phyloP scores from a whole-genome alignment of 2,888 invertebrate genomes.

The Habroteleia sp. region DNA sequence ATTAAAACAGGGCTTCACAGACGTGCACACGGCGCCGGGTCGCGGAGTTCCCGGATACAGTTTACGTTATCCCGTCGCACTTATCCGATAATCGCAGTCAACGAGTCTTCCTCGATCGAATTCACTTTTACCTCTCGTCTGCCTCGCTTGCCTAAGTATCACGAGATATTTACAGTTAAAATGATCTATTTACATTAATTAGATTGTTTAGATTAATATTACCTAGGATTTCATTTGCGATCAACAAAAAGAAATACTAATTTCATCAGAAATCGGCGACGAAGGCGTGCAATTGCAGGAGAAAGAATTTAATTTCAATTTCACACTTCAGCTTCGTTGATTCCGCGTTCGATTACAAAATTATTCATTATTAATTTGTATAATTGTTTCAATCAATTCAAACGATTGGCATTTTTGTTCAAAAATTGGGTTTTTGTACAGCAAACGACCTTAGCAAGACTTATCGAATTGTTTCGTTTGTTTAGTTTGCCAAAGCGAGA shows the following conservation, averaged over 20 bases:
- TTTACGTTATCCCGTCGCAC: no score
- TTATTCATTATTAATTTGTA: not conserved
- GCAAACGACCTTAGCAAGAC: no score
- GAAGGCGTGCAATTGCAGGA: no score
- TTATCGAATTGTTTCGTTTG: no score
- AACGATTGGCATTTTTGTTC: no score
- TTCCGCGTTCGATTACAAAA: conserved; percentile 14
- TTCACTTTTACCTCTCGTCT: not conserved
- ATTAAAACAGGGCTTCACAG: conserved; percentile 58
- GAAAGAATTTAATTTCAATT: no score
- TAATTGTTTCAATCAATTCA: not conserved
- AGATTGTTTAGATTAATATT: conserved; percentile 64
- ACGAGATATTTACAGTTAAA: conserved; percentile 70
- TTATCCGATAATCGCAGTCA: conserved; percentile 14
- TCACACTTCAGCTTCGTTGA: conserved; percentile 33
- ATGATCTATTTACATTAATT: conserved; percentile 70
- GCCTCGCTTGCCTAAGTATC: conserved; percentile 48
- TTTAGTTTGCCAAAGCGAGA: not conserved
- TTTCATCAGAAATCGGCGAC: no score
- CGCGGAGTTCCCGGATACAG: no score
- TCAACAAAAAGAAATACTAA: conserved; percentile 9
- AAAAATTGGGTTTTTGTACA: no score
- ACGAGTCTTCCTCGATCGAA: not conserved
- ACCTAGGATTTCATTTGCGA: conserved; percentile 37
- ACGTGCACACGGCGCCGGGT: conserved; percentile 33